Evolutionary conservation across 2,113 vertebrate species (phyloP).

Genomic region (Corythornis vintsioides): DNA sequence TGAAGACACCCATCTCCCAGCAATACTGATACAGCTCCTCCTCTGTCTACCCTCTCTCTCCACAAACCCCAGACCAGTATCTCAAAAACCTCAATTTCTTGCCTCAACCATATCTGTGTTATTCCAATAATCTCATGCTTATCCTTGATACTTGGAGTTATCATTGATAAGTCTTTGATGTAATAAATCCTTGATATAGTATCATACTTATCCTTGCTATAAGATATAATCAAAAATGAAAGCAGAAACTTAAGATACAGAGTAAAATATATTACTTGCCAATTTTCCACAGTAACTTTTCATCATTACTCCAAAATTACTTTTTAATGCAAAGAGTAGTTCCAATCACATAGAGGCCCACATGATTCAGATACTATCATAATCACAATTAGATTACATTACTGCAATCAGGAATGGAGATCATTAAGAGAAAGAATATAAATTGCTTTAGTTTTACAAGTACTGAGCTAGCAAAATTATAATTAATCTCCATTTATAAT

Average conservation of each 20-base stretch:
- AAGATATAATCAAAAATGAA: conserved; percentile 87
- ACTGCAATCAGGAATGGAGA: conserved; percentile 99
- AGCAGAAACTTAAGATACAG: conserved; percentile 84
- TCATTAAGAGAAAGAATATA: conserved; percentile 99
- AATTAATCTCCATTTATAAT: conserved; percentile 99
- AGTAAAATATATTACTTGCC: conserved; percentile 97
- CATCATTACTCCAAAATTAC: conserved; percentile 99
- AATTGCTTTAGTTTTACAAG: conserved; percentile 99
- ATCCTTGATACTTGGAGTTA: conserved; percentile 72
- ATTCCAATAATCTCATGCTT: conserved; percentile 73
- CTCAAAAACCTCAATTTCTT: conserved; percentile 73
- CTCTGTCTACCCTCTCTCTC: conserved; percentile 34
- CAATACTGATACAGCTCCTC: conserved; percentile 44
- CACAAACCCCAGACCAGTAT: conserved; percentile 44
- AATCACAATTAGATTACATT: conserved; percentile 99
- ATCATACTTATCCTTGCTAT: conserved; percentile 78
- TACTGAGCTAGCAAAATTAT: conserved; percentile 99
- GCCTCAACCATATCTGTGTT: conserved; percentile 61
- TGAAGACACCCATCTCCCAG: conserved; percentile 34
- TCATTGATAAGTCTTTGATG: conserved; percentile 80
- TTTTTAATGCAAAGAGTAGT: conserved; percentile 99
- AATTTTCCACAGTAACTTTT: conserved; percentile 99
- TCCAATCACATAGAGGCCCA: conserved; percentile 99
- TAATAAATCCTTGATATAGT: conserved; percentile 83
- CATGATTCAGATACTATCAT: conserved; percentile 99